Base-by-base conservation (phyloP, 2,797 vertebrate genomes). In the Acrossocheilus wenchowensis region DNA sequence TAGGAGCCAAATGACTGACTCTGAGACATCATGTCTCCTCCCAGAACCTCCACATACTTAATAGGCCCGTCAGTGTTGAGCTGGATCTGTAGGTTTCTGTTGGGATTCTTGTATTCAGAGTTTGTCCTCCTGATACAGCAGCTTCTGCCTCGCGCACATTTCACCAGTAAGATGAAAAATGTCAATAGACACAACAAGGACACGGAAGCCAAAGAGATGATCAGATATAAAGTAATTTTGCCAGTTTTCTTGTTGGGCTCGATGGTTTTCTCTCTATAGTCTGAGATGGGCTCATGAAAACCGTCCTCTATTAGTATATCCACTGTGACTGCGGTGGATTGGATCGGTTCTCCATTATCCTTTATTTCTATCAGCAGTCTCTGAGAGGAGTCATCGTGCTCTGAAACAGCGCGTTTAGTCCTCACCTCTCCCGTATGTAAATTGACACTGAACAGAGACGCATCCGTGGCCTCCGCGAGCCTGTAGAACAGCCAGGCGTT, bases 401-500 rank as follows among this genome's bases (percentile, higher is more conserved):
- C 94, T 41, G 89, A 92, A 88, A 94, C 92, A 10, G 93, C 83
- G 2, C 94, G 88, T 30, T 93, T 94, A 89, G 96, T 94, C 93
- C 96, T 96, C 90, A 97, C 94, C 93, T 97, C 96, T 81, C 96
- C 96, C 21, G 96, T 96, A 90, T 94, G 95, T 85, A 88, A 93
- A 82, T 94, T 96, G 90, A 97, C 94, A 74, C 89, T 94, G 92
- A 96, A 97, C 85, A 95, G 91, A 89, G 94, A 93, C 23, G 90
- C 82, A 87, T 96, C 96, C 8, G 94, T 86, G 4, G 93, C 89
- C 90, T 96, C 95, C 77, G 93, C 89, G 87, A 97, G 86, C 82
- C 93, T 94, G 92, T 97, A 97, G 19, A 95, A 95, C 88, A 97
- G 92, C 96, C 96, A 97, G 75, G 96, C 96, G 78, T 97, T 97